These are phyloP conservation scores for Caiman crocodilus DNA, from an alignment of 2,797 vertebrate species.

Conservation along the genomic window DNA sequence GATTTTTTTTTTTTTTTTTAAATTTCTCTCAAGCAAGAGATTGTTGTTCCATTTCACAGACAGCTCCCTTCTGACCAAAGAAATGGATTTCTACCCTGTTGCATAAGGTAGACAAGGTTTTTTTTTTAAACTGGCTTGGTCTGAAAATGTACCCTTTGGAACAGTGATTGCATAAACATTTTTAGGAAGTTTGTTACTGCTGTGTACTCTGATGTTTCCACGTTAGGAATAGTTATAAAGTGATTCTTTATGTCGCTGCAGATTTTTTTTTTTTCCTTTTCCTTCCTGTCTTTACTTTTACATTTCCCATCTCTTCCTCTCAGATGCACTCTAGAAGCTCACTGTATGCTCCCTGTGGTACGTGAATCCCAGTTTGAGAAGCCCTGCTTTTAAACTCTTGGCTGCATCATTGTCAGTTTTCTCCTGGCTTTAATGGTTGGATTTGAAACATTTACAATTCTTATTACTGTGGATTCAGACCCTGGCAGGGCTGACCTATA, in stretches of 20 bases:
- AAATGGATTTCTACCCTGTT: rapidly evolving
- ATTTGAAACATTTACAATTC: neutral
- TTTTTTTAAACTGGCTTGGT: neutral
- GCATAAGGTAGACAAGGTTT: neutral
- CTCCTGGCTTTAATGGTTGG: neutral
- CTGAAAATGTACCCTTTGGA: neutral
- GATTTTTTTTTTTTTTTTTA: neutral
- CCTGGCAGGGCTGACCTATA: neutral
- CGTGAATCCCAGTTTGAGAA: too few species aligned
- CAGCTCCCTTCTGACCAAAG: neutral
- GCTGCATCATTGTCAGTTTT: neutral
- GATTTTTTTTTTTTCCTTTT: too few species aligned
- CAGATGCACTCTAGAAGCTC: too few species aligned
- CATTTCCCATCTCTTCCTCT: too few species aligned
- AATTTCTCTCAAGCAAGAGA: neutral
- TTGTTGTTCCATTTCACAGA: neutral
- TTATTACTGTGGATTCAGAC: neutral
- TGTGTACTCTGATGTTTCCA: too few species aligned
- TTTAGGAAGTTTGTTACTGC: too few species aligned
- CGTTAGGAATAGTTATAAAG: too few species aligned
- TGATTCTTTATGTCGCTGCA: too few species aligned
- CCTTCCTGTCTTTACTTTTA: too few species aligned
- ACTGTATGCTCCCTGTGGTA: too few species aligned
- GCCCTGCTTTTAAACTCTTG: neutral
- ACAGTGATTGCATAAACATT: neutral